Percentiles rank a stretch among this genome's conserved stretches.
Conservation (phyloP, 2,113 vertebrate species). For the Stegostoma tigrinum region DNA sequence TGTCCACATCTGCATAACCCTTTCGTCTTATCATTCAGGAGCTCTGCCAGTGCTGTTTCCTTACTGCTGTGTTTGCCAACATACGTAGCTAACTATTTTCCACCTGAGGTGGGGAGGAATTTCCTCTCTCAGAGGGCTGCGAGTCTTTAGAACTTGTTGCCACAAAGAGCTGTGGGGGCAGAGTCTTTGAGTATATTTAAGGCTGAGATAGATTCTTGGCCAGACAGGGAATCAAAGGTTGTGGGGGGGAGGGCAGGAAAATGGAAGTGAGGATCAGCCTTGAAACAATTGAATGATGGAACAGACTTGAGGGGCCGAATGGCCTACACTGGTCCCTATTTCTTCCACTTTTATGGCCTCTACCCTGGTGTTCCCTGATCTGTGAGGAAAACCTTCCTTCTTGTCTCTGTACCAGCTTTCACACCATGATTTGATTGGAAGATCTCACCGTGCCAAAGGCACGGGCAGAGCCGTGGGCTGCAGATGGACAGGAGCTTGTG, state of each 20-base stretch:
- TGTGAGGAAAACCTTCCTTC: not conserved
- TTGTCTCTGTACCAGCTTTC: not conserved
- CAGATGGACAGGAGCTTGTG: not conserved
- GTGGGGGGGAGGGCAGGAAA: no score
- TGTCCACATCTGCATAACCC: not conserved
- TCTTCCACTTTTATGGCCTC: not conserved
- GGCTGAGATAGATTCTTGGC: no score
- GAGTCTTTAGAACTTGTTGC: no score
- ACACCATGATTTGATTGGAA: not conserved
- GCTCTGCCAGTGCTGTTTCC: not conserved
- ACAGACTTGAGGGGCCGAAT: no score
- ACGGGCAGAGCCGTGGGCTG: not conserved
- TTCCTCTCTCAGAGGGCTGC: no score
- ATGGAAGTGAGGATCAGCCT: no score
- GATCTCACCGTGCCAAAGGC: not conserved
- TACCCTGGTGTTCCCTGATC: not conserved
- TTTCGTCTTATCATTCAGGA: not conserved
- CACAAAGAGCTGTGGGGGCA: no score
- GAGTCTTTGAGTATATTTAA: no score
- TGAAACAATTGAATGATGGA: no score
- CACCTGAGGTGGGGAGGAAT: no score
- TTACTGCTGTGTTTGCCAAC: not conserved
- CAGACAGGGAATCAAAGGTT: no score
- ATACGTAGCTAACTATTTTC: not conserved
- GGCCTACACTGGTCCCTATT: no score